A percentile compares a stretch with the other conserved stretches of the same genome.
Conservation (phyloP, 2,888 invertebrate species). For the Stratiomys singularior region DNA sequence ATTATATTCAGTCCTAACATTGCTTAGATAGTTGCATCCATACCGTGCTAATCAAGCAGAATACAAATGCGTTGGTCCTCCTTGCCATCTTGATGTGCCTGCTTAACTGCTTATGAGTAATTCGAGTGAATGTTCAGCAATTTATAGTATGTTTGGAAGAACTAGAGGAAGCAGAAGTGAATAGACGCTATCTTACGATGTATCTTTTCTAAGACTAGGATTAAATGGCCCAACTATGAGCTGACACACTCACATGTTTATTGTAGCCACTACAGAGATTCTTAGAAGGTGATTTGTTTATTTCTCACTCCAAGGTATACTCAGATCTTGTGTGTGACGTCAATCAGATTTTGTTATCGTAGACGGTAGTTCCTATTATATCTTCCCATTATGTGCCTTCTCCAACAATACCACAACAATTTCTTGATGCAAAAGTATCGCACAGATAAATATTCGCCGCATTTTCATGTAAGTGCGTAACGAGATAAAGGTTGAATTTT, state of each 20-base stretch:
- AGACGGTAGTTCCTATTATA: neutral
- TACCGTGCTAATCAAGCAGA: neutral
- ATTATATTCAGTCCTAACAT: no score
- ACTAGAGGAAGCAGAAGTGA: neutral
- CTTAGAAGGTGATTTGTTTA: neutral
- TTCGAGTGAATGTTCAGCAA: neutral
- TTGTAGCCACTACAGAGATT: neutral
- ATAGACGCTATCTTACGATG: neutral
- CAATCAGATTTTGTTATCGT: neutral
- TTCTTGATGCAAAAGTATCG: neutral
- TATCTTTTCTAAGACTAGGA: neutral
- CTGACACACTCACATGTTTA: neutral
- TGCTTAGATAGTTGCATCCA: neutral
- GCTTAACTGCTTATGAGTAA: neutral
- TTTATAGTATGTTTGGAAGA: neutral
- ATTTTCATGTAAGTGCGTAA: neutral
- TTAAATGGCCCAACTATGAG: neutral
- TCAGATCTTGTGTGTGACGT: neutral
- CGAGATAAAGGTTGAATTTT: neutral
- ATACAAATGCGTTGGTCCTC: neutral
- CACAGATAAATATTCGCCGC: neutral
- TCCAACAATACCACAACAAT: neutral
- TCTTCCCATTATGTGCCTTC: neutral
- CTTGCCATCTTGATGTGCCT: constrained; percentile 1
- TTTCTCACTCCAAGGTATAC: neutral